Conservation (phyloP, 2,888 invertebrate genomes). For the Campoletis raptor region DNA sequence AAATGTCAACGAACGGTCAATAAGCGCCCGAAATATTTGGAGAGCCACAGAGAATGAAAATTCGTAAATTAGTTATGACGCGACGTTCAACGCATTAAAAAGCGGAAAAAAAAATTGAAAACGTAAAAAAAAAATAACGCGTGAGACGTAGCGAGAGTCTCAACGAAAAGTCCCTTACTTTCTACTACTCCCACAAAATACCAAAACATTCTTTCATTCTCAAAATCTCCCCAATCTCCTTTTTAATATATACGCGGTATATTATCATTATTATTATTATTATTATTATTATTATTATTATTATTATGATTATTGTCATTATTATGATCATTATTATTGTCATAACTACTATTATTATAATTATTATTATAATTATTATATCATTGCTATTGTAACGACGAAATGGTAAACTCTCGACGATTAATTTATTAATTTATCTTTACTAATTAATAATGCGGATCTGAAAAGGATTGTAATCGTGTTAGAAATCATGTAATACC, state of each 20-base stretch:
- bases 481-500: constrained; percentile 64
- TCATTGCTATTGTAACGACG: neutral
- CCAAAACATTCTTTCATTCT: constrained; percentile 76
- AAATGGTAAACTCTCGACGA: constrained; percentile 58
- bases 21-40: constrained; percentile 63
- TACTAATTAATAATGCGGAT: constrained; percentile 70
- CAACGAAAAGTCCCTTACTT: constrained; percentile 65
- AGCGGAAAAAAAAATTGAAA: constrained; percentile 20
- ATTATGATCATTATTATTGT: constrained; percentile 55
- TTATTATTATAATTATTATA: constrained; percentile 64
- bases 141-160: constrained; percentile 36
- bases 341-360: constrained; percentile 44
- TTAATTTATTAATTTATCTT: constrained; percentile 77
- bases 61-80: constrained; percentile 44
- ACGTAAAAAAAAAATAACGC: constrained; percentile 38
- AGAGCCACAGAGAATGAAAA: constrained; percentile 53
- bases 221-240: constrained; percentile 72
- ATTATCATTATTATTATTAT: constrained; percentile 42
- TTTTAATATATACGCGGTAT: constrained; percentile 53
- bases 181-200: constrained; percentile 71
- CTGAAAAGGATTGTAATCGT: constrained; percentile 69
- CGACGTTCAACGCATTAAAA: constrained; percentile 39
- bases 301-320: constrained; percentile 48
- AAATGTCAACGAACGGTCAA: constrained; percentile 47
- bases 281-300: constrained; percentile 67